Evolutionary conservation across 2,113 vertebrate genomes (phyloP).

Genomic region (Coptodon bakossiorum): DNA sequence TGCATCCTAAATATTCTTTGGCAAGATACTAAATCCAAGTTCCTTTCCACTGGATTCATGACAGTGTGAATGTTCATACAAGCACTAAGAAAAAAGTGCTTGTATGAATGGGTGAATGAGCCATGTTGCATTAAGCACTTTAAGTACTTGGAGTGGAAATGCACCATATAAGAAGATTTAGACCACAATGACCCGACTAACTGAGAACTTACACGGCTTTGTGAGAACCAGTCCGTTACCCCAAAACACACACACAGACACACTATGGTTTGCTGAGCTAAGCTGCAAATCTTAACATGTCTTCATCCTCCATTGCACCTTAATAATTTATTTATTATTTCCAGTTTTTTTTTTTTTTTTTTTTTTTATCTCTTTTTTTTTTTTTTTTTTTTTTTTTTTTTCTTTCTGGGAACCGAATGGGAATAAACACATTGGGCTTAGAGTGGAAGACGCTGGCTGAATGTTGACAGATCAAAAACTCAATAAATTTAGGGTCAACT

Average conservation of each 20-base stretch:
- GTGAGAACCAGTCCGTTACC: not conserved
- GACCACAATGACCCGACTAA: not conserved
- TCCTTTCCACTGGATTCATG: not conserved
- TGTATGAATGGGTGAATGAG: not conserved
- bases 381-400: not conserved
- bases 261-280: not conserved
- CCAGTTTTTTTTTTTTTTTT: too few relatives aligned
- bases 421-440: constrained; percentile 10
- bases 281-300: not conserved
- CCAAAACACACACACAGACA: not conserved
- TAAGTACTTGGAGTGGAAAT: not conserved
- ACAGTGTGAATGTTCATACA: not conserved
- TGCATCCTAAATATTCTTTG: not conserved
- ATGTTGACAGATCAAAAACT: constrained; percentile 45
- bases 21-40: not conserved
- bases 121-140: not conserved
- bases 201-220: not conserved
- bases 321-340: not conserved
- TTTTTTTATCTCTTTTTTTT: too few relatives aligned
- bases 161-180: not conserved
- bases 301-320: not conserved
- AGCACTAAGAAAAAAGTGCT: not conserved
- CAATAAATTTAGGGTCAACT: not conserved
- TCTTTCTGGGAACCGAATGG: not conserved
- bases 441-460: not conserved